A percentile compares a stretch with the other conserved stretches of the same genome.
Evolutionary conservation across 2,113 vertebrate genomes (phyloP).

Genomic region (Malurus cyaneus): DNA sequence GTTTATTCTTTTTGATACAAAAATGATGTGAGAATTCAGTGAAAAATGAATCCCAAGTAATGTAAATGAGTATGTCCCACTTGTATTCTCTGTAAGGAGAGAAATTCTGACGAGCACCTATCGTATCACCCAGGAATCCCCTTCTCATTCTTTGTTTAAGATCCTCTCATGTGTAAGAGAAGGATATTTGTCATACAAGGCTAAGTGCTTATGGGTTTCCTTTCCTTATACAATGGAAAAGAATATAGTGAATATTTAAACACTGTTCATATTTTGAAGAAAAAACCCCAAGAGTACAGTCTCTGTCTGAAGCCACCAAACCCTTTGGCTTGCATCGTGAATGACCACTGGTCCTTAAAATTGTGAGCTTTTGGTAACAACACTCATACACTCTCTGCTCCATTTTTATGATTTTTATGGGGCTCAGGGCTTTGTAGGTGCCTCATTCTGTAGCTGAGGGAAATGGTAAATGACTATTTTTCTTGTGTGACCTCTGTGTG

Average conservation of each 20-base stretch:
- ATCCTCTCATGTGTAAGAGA: background rate
- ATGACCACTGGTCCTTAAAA: background rate
- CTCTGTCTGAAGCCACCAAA: background rate
- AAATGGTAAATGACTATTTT: background rate
- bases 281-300: background rate
- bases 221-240: background rate
- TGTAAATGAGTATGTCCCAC: background rate
- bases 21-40: background rate
- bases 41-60: background rate
- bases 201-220: background rate
- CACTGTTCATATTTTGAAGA: background rate
- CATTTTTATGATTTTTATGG: background rate
- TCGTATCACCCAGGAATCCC: background rate
- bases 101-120: background rate
- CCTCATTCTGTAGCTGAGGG: background rate
- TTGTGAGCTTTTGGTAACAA: background rate
- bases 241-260: background rate
- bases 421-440: background rate
- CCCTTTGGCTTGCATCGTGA: background rate
- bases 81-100: background rate
- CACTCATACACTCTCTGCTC: background rate
- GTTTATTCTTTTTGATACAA: background rate
- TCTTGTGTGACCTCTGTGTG: conserved; percentile 6
- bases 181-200: background rate
- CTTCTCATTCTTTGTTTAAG: background rate